A percentile compares a stretch with the other conserved stretches of the same genome.
These are phyloP conservation scores for Leucoptera coffeella DNA, from an alignment of 2,888 invertebrate genomes.

Conservation along the genomic window DNA sequence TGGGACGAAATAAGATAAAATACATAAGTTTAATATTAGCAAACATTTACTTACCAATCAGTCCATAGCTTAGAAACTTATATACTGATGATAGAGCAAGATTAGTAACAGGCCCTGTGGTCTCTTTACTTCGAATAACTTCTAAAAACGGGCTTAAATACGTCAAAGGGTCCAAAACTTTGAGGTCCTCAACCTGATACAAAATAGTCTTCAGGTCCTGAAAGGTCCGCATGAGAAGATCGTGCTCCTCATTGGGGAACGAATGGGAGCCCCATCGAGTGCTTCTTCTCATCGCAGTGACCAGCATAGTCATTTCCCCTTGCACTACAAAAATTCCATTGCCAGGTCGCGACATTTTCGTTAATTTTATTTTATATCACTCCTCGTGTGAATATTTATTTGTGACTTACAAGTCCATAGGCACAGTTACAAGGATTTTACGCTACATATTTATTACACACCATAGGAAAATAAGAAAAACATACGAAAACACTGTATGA, in stretches of 20 bases:
- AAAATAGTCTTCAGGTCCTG: conserved; percentile 81
- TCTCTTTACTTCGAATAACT: conserved; percentile 93
- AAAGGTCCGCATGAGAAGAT: conserved; percentile 79
- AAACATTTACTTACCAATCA: conserved; percentile 79
- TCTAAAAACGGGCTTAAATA: conserved; percentile 89
- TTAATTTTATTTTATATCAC: conserved; percentile 13
- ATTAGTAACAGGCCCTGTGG: conserved; percentile 94
- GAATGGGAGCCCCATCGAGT: conserved; percentile 75
- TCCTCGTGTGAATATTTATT: conserved; percentile 12
- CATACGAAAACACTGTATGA: conserved; percentile 32
- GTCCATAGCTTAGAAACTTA: conserved; percentile 92
- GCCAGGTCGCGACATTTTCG: conserved; percentile 63
- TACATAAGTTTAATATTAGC: too few species aligned
- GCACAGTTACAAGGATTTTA: neutral
- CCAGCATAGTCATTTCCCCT: conserved; percentile 88
- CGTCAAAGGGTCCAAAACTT: conserved; percentile 70
- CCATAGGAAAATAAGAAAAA: conserved; percentile 12
- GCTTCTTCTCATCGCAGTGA: conserved; percentile 90
- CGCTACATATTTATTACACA: conserved; percentile 20
- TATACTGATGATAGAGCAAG: conserved; percentile 90
- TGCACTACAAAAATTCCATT: conserved; percentile 94
- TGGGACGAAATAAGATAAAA: too few species aligned
- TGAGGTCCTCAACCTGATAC: conserved; percentile 75
- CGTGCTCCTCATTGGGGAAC: conserved; percentile 83
- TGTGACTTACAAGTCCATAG: neutral